Evolutionary conservation across 2,113 vertebrate species (phyloP).

Genomic region (Lycocorax pyrrhopterus): DNA sequence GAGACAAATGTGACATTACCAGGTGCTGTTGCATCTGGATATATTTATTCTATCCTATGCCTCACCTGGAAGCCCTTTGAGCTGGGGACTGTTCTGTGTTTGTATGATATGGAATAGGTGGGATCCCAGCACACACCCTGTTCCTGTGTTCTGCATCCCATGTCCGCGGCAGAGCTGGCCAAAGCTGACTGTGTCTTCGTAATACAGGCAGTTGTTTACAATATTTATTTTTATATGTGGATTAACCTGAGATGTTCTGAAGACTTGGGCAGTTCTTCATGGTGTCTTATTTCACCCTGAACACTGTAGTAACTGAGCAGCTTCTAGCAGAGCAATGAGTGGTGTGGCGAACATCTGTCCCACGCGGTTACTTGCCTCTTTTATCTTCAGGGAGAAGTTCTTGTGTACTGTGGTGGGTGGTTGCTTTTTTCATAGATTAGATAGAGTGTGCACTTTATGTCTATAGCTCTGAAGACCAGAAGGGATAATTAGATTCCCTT

Average conservation of each 20-base stretch:
- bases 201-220: background rate
- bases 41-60: background rate
- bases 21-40: background rate
- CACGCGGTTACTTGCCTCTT: background rate
- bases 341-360: background rate
- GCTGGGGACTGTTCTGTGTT: background rate
- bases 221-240: background rate
- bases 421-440: constrained; percentile 37
- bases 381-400: background rate
- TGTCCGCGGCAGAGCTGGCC: background rate
- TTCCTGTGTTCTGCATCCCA: background rate
- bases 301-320: background rate
- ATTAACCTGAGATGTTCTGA: background rate
- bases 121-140: background rate
- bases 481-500: constrained; percentile 34
- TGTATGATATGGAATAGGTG: background rate
- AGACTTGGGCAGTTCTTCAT: background rate
- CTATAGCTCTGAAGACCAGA: constrained; percentile 12
- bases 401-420: background rate
- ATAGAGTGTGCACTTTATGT: background rate
- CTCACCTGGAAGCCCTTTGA: background rate
- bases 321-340: background rate
- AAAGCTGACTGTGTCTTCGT: background rate
- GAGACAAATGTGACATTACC: background rate
- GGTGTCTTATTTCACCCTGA: background rate